phyloP scores from a whole-genome alignment of 64 coral and sea anemone species.

The Porites australiensis region DNA sequence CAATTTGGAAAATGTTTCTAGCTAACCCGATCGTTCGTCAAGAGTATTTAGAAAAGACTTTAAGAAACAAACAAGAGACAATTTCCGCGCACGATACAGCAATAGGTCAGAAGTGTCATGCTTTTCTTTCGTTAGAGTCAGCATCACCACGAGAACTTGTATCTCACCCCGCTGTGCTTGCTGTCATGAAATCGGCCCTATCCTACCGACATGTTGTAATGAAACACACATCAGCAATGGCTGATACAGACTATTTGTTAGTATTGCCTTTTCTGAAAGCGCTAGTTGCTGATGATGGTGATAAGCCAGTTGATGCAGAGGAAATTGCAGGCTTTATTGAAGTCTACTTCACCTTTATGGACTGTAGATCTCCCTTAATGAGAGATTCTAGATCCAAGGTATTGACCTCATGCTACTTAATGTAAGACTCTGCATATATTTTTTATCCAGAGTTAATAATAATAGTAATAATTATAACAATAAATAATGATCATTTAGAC shows the following conservation, averaged over 20 bases:
- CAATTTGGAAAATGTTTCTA: constrained; percentile 72
- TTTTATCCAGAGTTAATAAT: too few relatives aligned
- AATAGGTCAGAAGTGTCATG: constrained; percentile 86
- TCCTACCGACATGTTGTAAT: constrained; percentile 45
- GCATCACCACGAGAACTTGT: constrained; percentile 45
- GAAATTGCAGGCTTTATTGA: constrained; percentile 53
- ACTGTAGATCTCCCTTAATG: constrained; percentile 67
- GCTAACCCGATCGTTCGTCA: constrained; percentile 43
- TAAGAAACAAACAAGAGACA: background rate
- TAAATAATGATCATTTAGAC: too few relatives aligned
- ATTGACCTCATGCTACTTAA: background rate
- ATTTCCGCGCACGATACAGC: constrained; percentile 17
- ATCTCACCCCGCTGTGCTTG: background rate
- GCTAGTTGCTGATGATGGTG: constrained; percentile 35
- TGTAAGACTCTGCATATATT: too few relatives aligned
- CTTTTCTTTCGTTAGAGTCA: constrained; percentile 71
- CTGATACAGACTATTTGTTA: constrained; percentile 89
- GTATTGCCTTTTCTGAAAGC: constrained; percentile 80
- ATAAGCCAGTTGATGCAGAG: constrained; percentile 5
- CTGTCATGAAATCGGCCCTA: constrained; percentile 73
- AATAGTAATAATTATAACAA: too few relatives aligned
- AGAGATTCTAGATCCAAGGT: constrained; percentile 87
- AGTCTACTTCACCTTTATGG: constrained; percentile 71
- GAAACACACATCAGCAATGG: constrained; percentile 61
- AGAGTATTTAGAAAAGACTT: constrained; percentile 28